Base-by-base conservation (phyloP, 2,113 vertebrate genomes). In the Seriola dumerili region DNA sequence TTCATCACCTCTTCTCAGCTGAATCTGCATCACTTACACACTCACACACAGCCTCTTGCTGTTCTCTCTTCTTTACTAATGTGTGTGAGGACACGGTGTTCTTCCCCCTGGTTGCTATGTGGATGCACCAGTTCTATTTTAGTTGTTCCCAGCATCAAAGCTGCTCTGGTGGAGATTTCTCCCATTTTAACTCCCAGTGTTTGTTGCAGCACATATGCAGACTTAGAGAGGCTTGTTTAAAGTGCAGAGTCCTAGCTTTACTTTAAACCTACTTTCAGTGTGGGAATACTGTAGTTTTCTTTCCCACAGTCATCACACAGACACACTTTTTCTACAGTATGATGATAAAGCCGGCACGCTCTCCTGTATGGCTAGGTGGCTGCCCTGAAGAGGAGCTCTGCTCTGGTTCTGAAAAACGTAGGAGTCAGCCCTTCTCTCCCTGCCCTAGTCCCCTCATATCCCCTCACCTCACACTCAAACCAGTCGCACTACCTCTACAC, bases 1-100 rank as follows among this genome's bases (percentile, higher is more conserved):
- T 95, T 94, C 92, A 95, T 96, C 94, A 94, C 81, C 57, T 81
- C 83, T 70, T 91, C 90, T 88, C 78, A 48, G 81, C 83, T 44
- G 79, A 90, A 91, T 91, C 91, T 70, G 84, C 79, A 87, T 80
- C 85, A 57, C 71, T 65, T 23, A 16, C 44, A 34, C 73, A 76
- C 80, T 62, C 66, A 42, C 74, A 50, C 77, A 50, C 72, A 4
- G 72, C 57, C 78, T 64, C 67, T 50, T 68, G 9, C 74, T 64
- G 74, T 44, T 71, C 61, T 59, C 80, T 66, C 62, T 63, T 82
- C 58, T 65, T 72, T 72, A 72, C 85, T 76, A 55, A 76, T 59
- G 78, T 55, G 59, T 79, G 78, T 58, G 78, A 88, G 93, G 85
- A 93, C 91, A 87, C 55, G 0, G 58, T 87, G 88, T 92, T 88